Conservation (phyloP, 2,113 vertebrate species). For the Saccopteryx bilineata region DNA sequence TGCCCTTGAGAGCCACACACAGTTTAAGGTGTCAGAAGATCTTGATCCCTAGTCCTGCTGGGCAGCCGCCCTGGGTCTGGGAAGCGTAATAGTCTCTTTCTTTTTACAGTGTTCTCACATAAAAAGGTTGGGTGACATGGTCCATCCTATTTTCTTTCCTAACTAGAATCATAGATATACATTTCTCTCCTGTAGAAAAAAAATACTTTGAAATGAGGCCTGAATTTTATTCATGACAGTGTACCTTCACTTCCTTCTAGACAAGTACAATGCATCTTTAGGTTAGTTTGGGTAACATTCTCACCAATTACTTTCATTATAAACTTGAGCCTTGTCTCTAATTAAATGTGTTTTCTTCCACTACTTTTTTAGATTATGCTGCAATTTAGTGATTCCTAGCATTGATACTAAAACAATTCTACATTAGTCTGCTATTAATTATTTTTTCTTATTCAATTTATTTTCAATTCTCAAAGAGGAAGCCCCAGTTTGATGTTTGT, state of each 20-base stretch:
- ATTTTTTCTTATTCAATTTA: not conserved
- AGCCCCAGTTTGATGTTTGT: not conserved
- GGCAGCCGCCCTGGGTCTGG: not conserved
- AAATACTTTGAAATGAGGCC: not conserved
- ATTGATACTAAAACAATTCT: not conserved
- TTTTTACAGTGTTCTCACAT: not conserved
- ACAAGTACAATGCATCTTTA: not conserved
- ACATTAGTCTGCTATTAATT: not conserved
- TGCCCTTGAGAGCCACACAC: not conserved
- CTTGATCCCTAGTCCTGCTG: not conserved
- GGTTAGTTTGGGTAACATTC: not conserved
- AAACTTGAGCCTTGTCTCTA: not conserved
- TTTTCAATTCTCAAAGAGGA: not conserved
- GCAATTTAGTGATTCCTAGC: not conserved
- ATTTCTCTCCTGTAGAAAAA: not conserved
- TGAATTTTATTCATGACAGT: not conserved
- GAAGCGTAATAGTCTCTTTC: not conserved
- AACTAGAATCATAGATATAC: not conserved
- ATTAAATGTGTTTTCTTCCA: not conserved
- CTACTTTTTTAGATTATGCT: conserved; percentile 9
- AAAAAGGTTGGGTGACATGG: not conserved
- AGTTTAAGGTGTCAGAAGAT: not conserved
- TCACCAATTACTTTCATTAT: not conserved
- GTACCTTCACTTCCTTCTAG: not conserved
- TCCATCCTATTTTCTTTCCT: not conserved